Conservation (phyloP, 2,797 vertebrate species). For the Leptatherina wallacei region DNA sequence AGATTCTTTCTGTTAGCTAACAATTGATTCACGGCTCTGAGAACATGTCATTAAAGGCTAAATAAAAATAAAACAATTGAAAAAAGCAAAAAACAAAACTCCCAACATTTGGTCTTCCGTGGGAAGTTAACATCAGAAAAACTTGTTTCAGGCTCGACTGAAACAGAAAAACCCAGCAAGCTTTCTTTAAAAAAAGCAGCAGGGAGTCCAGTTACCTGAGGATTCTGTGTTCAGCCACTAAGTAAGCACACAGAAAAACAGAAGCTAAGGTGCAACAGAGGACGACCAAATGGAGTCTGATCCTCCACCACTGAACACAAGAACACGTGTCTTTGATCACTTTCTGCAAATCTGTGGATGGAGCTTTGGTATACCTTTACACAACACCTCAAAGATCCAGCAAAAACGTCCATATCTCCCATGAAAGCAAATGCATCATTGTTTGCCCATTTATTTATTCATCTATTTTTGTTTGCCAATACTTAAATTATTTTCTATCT, state of each 20-base stretch:
- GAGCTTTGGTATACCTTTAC: not conserved
- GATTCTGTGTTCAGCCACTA: slow-evolving; percentile 27
- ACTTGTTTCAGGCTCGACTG: slow-evolving; percentile 21
- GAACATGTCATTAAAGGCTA: not conserved
- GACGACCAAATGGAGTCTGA: slow-evolving; percentile 21
- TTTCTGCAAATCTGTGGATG: slow-evolving; percentile 24
- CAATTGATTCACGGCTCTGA: not conserved
- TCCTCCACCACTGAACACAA: slow-evolving; percentile 20
- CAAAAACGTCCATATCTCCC: not conserved
- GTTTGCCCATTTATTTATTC: not conserved
- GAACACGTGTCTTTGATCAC: slow-evolving; percentile 28
- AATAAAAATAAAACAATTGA: not conserved
- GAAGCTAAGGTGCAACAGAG: slow-evolving; percentile 26
- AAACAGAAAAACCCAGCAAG: slow-evolving; percentile 34
- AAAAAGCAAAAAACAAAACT: not conserved
- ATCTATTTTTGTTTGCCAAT: not conserved
- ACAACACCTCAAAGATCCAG: not conserved
- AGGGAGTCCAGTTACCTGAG: slow-evolving; percentile 33
- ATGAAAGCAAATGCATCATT: not conserved
- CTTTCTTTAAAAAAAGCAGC: slow-evolving; percentile 19
- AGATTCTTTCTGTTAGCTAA: not conserved
- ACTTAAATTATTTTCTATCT: slow-evolving; percentile 10
- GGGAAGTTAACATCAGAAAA: slow-evolving; percentile 24
- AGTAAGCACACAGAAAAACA: slow-evolving; percentile 36
- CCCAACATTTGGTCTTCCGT: slow-evolving; percentile 11